phyloP scores from a whole-genome alignment of 2,888 invertebrate species.

The Hyles lineata region DNA sequence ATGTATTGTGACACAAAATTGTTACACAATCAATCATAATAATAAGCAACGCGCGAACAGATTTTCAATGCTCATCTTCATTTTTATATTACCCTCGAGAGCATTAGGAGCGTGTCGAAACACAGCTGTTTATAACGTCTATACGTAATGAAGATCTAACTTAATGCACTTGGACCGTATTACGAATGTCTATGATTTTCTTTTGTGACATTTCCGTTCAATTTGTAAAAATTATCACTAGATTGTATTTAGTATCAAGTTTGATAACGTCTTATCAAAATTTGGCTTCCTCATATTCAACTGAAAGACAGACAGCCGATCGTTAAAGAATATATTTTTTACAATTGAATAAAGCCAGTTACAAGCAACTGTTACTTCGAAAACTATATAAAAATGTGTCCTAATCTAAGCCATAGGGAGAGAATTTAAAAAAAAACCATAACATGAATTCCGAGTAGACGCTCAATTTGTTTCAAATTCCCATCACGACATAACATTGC shows the following conservation, averaged over 20 bases:
- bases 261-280: no score
- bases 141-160: not conserved
- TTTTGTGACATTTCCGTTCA: no score
- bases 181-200: no score
- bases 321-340: no score
- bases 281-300: no score
- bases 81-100: not conserved
- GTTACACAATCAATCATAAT: not conserved
- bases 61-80: constrained; percentile 13
- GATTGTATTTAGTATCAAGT: no score
- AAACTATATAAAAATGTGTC: no score
- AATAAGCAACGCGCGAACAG: not conserved
- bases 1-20: not conserved
- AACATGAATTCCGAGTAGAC: constrained; percentile 6
- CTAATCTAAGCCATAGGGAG: not conserved
- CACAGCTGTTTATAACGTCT: not conserved
- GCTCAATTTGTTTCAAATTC: constrained; percentile 33
- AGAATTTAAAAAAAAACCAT: not conserved
- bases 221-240: no score
- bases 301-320: no score
- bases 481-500: constrained; percentile 36
- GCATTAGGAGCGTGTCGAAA: not conserved
- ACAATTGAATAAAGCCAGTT: no score
- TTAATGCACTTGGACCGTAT: no score
- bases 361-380: no score